phyloP scores from a whole-genome alignment of 2,113 vertebrate species.

The Poicephalus meyeri region DNA sequence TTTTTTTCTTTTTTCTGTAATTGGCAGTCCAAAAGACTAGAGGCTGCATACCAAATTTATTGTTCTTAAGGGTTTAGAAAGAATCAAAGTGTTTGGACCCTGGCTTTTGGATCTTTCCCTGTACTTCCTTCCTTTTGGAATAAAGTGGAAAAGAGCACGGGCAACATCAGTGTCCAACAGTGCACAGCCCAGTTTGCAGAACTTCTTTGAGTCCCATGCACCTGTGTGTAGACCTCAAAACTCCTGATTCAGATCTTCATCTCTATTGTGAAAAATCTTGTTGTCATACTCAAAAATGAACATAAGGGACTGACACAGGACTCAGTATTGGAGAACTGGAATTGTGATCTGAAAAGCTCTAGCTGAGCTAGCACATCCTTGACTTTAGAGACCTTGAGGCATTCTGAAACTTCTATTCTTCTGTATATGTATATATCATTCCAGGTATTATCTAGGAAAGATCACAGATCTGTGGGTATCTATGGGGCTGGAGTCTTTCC shows the following conservation, averaged over 20 bases:
- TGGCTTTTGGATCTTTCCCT: neutral
- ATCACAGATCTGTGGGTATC: neutral
- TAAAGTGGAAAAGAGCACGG: fast-evolving
- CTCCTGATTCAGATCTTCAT: neutral
- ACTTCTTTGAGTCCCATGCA: neutral
- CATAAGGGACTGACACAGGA: neutral
- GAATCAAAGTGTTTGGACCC: neutral
- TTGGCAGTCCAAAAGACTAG: neutral
- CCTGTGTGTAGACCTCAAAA: neutral
- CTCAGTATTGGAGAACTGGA: neutral
- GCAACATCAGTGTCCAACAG: neutral
- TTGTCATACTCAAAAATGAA: neutral
- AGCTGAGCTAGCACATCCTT: fast-evolving
- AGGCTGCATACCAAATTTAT: neutral
- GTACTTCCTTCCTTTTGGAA: neutral
- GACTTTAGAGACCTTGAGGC: neutral
- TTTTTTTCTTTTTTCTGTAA: neutral
- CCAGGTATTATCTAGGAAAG: neutral
- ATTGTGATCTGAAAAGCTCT: neutral
- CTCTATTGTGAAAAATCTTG: neutral
- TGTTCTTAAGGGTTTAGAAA: neutral
- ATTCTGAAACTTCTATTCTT: neutral
- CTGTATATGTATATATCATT: neutral
- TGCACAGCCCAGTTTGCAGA: neutral
- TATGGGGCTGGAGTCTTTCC: neutral